Evolutionary conservation across 2,888 invertebrate genomes (phyloP), one percentile per base, ranked within the genome.

Genomic region (Marronus borbonicus): DNA sequence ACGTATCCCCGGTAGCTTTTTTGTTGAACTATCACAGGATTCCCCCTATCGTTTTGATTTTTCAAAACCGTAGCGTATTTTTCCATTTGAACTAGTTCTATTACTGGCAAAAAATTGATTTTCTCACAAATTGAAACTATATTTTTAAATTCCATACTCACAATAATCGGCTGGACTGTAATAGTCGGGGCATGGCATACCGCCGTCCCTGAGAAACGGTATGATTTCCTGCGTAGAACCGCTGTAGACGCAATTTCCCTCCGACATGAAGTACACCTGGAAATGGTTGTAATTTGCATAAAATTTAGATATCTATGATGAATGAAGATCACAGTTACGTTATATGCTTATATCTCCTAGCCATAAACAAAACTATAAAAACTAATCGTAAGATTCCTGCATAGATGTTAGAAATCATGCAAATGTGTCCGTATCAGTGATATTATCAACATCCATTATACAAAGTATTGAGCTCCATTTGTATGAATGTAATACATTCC

Each of bases 161-260:
- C 88, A 85, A 72, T 93, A 95, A 88, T 96, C 96, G 1, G 95
- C 94, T 0, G 95, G 95, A 84, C 95, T 96, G 88, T 95, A 93
- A 44, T 94, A 94, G 14, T 92, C 91, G 2, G 95, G 95, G 85
- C 96, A 96, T 2, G 92, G 87, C 79, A 93, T 90, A 12, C 92
- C 93, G 39, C 92, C 89, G 75, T 91, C 90, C 1, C 91, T 87
- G 79, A 95, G 88, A 86, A 92, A 95, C 0, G 94, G 93, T 0
- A 96, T 92, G 3, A 96, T 88, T n/a, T 92, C 90, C 14, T 90
- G 88, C 0, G 94, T 91, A 1, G 92, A 90, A 17, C 96, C 96
- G 88, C 94, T 91, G 82, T 92, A 94, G 52, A 93, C 90, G 85
- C 93, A 93, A 83, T 90, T 89, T 1, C 93, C 94, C 79, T 90